These are phyloP conservation scores for Aradus depressus DNA, from an alignment of 2,888 invertebrate genomes.

Conservation along the genomic window DNA sequence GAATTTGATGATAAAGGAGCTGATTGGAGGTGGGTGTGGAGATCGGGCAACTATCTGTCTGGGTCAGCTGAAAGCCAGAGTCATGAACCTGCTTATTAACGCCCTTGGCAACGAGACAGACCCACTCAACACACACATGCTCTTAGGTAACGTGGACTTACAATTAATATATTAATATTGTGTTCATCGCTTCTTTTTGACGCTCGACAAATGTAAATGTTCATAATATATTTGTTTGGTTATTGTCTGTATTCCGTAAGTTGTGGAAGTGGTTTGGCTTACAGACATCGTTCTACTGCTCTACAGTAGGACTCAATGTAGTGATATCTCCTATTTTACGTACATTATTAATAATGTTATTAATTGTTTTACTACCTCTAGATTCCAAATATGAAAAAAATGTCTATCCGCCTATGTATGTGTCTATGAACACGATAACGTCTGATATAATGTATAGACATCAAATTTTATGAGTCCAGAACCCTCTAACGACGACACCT, in stretches of 20 bases:
- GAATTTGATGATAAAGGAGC: constrained; percentile 38
- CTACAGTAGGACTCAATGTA: too few species aligned
- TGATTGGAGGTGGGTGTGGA: constrained; percentile 28
- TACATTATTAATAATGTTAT: too few species aligned
- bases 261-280: too few species aligned
- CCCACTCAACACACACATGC: constrained; percentile 75
- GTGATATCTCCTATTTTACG: too few species aligned
- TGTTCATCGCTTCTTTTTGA: constrained; percentile 3
- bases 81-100: constrained; percentile 70
- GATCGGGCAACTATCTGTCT: constrained; percentile 44
- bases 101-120: constrained; percentile 76
- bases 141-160: constrained; percentile 48
- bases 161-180: not conserved
- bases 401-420: too few species aligned
- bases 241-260: not conserved
- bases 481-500: too few species aligned
- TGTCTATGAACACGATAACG: too few species aligned
- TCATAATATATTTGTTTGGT: not conserved
- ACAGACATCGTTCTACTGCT: too few species aligned
- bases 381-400: too few species aligned
- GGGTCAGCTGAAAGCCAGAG: constrained; percentile 56
- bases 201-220: not conserved
- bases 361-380: too few species aligned
- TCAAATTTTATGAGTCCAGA: too few species aligned
- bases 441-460: too few species aligned